phyloP scores from a whole-genome alignment of 2,113 vertebrate genomes.

The Leuciscus idus region DNA sequence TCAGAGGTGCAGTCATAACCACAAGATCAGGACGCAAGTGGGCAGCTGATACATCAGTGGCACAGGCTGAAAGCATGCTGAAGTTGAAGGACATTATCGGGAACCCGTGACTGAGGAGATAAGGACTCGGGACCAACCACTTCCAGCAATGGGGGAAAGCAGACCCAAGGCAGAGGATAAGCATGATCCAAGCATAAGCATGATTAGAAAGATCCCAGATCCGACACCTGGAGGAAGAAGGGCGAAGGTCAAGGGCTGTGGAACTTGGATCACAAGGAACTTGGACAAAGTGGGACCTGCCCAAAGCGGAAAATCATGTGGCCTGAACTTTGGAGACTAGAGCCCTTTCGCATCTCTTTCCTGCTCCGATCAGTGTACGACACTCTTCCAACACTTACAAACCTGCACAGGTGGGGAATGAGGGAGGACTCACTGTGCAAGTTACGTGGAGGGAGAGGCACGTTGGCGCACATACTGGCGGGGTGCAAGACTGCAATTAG shows the following conservation, averaged over 20 bases:
- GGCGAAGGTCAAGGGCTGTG: neutral
- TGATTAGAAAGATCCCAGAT: too few relatives aligned
- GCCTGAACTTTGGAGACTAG: neutral
- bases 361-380: neutral
- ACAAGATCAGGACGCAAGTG: too few relatives aligned
- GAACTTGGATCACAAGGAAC: neutral
- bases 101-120: neutral
- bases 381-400: neutral
- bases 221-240: neutral
- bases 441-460: neutral
- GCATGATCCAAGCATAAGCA: neutral
- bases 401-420: conserved; percentile 28
- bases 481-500: neutral
- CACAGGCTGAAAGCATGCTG: neutral
- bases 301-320: neutral
- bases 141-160: too few relatives aligned
- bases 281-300: neutral
- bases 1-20: too few relatives aligned
- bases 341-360: neutral
- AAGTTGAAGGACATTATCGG: neutral
- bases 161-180: too few relatives aligned
- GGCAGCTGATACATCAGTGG: too few relatives aligned
- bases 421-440: neutral
- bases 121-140: too few relatives aligned
- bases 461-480: neutral